Conservation (phyloP, 2,797 vertebrate genomes). For the Ctenosaura bakeri region DNA sequence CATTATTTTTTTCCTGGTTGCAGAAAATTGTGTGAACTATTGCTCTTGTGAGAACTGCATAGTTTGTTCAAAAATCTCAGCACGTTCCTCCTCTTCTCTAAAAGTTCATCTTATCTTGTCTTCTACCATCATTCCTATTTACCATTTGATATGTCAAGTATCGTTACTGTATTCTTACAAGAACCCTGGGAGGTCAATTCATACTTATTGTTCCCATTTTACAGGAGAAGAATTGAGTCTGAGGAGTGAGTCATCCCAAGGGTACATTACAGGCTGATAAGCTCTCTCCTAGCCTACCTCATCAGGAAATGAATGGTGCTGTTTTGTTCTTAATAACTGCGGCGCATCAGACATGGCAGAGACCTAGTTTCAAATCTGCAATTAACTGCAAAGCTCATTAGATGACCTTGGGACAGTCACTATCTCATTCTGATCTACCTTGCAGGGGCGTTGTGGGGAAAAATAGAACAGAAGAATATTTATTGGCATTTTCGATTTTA, state of each 20-base stretch:
- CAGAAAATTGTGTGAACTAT: background rate
- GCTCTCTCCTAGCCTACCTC: no score
- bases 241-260: background rate
- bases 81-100: background rate
- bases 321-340: background rate
- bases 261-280: background rate
- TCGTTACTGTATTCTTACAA: background rate
- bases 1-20: no score
- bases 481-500: no score
- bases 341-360: background rate
- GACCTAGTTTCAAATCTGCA: background rate
- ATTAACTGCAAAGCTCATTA: background rate
- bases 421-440: background rate
- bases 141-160: no score
- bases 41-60: no score
- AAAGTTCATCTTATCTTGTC: background rate
- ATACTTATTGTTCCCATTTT: background rate
- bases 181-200: background rate
- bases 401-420: no score
- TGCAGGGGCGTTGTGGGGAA: background rate
- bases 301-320: no score
- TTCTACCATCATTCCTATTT: background rate
- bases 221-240: background rate
- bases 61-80: background rate
- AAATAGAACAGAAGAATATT: no score